Conservation (phyloP, 2,113 vertebrate species). For the Clinocottus analis region DNA sequence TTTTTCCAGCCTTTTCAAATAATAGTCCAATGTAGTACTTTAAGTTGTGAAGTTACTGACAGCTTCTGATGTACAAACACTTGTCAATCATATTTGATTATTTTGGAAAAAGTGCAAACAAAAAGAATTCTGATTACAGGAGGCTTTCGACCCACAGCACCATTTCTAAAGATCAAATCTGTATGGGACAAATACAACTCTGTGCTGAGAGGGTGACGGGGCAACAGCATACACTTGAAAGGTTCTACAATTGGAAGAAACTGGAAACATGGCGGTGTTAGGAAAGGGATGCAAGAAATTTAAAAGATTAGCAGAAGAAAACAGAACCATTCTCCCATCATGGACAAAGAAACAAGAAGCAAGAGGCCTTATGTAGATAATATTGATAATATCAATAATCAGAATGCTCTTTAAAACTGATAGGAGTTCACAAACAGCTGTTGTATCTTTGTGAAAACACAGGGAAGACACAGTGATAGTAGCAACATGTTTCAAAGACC, state of each 20-base stretch:
- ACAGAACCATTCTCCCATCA: neutral
- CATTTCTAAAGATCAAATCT: neutral
- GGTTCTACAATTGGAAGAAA: constrained; percentile 12
- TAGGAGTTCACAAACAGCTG: neutral
- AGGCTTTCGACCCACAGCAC: constrained; percentile 5
- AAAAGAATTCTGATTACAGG: constrained; percentile 19
- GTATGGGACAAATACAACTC: constrained; percentile 16
- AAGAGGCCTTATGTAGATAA: neutral
- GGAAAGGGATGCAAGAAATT: constrained; percentile 11
- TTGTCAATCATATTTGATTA: constrained; percentile 23
- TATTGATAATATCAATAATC: neutral
- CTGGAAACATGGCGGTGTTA: neutral
- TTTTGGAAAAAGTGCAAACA: constrained; percentile 1
- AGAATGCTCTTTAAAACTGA: constrained; percentile 14
- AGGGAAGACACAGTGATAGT: neutral
- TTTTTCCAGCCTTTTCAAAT: constrained; percentile 1
- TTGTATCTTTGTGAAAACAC: neutral
- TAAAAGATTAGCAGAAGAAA: neutral
- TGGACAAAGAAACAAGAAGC: neutral
- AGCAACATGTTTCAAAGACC: neutral
- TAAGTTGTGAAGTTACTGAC: constrained; percentile 4
- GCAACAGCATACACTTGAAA: neutral
- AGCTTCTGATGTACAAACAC: constrained; percentile 17
- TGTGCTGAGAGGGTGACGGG: neutral
- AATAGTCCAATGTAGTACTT: constrained; percentile 14